Conservation (phyloP, 2,888 invertebrate genomes). For the Rhagonycha lutea region DNA sequence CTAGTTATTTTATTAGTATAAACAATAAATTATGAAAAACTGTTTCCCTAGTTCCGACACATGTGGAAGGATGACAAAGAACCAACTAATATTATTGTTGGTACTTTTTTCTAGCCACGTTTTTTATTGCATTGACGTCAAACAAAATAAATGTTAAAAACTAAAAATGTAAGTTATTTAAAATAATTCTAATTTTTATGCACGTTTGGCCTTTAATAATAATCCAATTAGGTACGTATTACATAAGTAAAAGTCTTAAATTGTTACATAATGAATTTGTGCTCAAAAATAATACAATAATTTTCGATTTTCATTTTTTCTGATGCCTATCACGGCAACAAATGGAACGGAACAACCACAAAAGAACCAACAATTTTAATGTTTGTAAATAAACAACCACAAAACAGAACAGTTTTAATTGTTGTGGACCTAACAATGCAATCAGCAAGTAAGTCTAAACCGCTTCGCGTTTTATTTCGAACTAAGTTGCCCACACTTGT, state of each 20-base stretch:
- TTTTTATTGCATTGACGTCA: not conserved
- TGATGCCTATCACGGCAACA: not conserved
- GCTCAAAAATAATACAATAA: not conserved
- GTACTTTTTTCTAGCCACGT: not conserved
- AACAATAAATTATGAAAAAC: not conserved
- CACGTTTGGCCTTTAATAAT: not conserved
- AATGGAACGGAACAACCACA: not conserved
- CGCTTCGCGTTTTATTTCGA: constrained; percentile 25
- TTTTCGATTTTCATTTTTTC: not conserved
- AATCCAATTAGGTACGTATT: not conserved
- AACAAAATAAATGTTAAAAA: not conserved
- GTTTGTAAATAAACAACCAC: not conserved
- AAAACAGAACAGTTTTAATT: not conserved
- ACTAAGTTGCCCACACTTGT: constrained; percentile 29
- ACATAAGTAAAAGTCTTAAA: not conserved
- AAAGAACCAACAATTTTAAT: not conserved
- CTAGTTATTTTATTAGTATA: not conserved
- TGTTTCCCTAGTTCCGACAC: not conserved
- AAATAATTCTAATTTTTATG: not conserved
- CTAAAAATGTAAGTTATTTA: not conserved
- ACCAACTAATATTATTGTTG: not conserved
- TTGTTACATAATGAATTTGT: not conserved
- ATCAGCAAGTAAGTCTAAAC: constrained; percentile 9
- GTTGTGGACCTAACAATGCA: not conserved
- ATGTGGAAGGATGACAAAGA: not conserved